Conservation (phyloP, 2,113 vertebrate species). For the Burhinus bistriatus region DNA sequence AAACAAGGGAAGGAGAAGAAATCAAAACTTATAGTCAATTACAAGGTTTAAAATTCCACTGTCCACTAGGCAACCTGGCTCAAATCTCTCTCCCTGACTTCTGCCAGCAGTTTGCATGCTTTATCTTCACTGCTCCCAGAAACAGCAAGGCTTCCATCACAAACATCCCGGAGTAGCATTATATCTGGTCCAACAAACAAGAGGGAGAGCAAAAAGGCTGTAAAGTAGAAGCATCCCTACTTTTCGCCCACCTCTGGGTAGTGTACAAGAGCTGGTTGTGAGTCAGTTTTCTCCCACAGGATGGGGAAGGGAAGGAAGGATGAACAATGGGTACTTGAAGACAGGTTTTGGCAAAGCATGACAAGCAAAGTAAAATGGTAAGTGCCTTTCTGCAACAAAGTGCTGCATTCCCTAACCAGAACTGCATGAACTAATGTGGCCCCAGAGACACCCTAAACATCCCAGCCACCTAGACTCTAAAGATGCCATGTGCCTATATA, state of each 20-base stretch:
- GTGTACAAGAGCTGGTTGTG: not conserved
- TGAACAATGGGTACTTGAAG: not conserved
- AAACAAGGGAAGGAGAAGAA: not conserved
- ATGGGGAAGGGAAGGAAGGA: not conserved
- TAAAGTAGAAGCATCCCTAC: not conserved
- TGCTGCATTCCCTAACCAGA: not conserved
- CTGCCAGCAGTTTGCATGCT: not conserved
- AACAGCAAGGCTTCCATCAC: not conserved
- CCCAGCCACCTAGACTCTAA: not conserved
- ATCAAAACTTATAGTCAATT: not conserved
- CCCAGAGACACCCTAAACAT: not conserved
- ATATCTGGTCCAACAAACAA: accelerated
- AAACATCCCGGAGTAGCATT: not conserved
- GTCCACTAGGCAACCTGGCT: not conserved
- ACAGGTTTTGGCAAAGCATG: not conserved
- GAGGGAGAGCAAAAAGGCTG: not conserved
- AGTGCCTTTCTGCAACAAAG: not conserved
- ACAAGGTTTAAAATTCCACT: not conserved
- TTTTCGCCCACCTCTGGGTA: not conserved
- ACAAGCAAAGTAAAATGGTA: not conserved
- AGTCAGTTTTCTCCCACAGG: not conserved
- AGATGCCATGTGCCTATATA: not conserved
- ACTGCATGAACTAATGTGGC: not conserved
- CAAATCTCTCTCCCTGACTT: not conserved
- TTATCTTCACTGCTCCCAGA: not conserved